Evolutionary conservation across 2,113 vertebrate genomes (phyloP), one percentile per base, ranked within the genome.

Genomic region (Promerops cafer): DNA sequence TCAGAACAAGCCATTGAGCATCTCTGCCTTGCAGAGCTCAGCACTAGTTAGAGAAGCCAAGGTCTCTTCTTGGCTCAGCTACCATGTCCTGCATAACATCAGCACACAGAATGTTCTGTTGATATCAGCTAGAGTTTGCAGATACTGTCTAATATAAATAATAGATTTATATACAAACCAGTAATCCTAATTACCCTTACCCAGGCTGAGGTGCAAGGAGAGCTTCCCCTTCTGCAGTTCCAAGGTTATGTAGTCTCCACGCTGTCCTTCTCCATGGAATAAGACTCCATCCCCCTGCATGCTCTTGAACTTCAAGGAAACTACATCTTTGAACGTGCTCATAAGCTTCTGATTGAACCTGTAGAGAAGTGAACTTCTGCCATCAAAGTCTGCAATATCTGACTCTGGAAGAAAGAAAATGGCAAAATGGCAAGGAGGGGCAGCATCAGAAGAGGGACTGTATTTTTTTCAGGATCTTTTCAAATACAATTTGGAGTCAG

Each of bases 291-390:
- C 99, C 5, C 98, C 98, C 94, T 99, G 99, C 84, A 99, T 98
- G 95, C 99, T 99, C 96, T 99, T 99, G 97, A 99, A 99, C 92
- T 98, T 98, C 92, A 99, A 98, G 30, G 99, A 99, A 96, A 99
- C 98, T 81, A 99, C 99, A 56, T 99, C 99, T 97, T 99, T 99
- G 96, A 99, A 99, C 1, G 99, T 99, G 49, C 99, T 99, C 99
- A 99, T 99, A 83, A 99, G 98, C 94, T 99, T 99, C 98, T 99
- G 99, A 97, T 99, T 99, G 96, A 99, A 99, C 97, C 99, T 99
- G 91, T 99, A 99, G n/a, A 99, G 98, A 86, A 99, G 97, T 4
- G 99, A 99, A 95, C 99, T 99, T 92, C 99, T 98, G 97, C 99
- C 99, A 61, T 99, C 98, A 60, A 99, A 99, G 97, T 99, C 99